Evolutionary conservation across 2,888 invertebrate species (phyloP).

Genomic region (Shargacucullia verbasci): DNA sequence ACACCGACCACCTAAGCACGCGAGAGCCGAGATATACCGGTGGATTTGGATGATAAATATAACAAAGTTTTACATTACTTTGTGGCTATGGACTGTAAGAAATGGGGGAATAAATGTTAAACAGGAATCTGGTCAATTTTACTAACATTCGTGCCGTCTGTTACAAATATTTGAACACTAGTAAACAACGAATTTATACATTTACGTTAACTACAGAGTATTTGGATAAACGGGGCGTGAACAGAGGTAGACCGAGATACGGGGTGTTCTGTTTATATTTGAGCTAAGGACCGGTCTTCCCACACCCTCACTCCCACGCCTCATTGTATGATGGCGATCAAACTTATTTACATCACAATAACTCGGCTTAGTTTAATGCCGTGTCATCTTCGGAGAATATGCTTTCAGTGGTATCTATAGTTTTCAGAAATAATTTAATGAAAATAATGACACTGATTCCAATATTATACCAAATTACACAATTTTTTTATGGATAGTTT

Average conservation of each 20-base stretch:
- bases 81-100: slow-evolving; percentile 1
- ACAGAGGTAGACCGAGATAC: slow-evolving; percentile 62
- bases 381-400: slow-evolving; percentile 68
- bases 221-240: slow-evolving; percentile 57
- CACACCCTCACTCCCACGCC: slow-evolving; percentile 78
- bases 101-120: slow-evolving; percentile 4
- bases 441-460: slow-evolving; percentile 7
- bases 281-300: slow-evolving; percentile 73
- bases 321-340: slow-evolving; percentile 83
- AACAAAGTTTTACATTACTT: slow-evolving; percentile 11
- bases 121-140: slow-evolving; percentile 7
- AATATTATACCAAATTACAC: too few relatives aligned
- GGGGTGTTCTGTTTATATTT: slow-evolving; percentile 75
- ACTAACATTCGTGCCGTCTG: slow-evolving; percentile 13
- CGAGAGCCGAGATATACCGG: slow-evolving; percentile 58
- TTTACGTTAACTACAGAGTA: slow-evolving; percentile 26
- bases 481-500: too few relatives aligned
- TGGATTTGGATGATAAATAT: slow-evolving; percentile 35
- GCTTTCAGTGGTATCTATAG: slow-evolving; percentile 50
- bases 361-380: slow-evolving; percentile 75
- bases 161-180: slow-evolving; percentile 24
- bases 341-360: slow-evolving; percentile 87
- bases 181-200: slow-evolving; percentile 19
- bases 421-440: slow-evolving; percentile 36
- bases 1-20: slow-evolving; percentile 71